Evolutionary conservation across 2,113 vertebrate species (phyloP).

Genomic region (Diadophis punctatus): DNA sequence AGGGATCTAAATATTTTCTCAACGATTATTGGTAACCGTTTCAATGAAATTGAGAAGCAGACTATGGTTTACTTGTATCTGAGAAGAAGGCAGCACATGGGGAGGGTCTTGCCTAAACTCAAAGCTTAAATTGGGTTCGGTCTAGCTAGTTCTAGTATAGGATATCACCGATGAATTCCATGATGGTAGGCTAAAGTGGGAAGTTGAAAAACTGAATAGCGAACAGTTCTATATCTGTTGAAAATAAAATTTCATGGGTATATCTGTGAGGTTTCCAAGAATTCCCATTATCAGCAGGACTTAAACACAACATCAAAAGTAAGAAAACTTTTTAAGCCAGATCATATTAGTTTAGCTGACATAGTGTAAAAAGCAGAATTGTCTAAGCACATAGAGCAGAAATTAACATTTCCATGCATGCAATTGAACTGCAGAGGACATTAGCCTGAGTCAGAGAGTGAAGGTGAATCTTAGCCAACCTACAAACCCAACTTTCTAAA

Average conservation of each 20-base stretch:
- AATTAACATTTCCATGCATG: background rate
- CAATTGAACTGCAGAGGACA: background rate
- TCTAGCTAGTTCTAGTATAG: background rate
- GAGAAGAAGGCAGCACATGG: background rate
- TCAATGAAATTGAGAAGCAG: too few relatives aligned
- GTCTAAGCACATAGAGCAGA: background rate
- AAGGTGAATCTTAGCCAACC: background rate
- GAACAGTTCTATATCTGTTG: background rate
- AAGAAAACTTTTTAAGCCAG: background rate
- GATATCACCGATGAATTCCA: background rate
- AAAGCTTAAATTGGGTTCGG: background rate
- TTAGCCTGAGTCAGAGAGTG: background rate
- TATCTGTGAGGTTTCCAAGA: background rate
- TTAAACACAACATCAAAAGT: background rate
- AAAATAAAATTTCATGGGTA: background rate
- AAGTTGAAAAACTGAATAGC: background rate
- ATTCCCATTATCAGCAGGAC: background rate
- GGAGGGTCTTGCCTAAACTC: background rate
- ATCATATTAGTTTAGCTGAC: background rate
- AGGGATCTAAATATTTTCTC: background rate
- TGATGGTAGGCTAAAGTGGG: background rate
- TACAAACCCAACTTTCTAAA: background rate
- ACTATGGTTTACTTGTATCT: background rate
- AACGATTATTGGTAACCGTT: background rate
- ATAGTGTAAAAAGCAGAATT: background rate